Base-by-base conservation (phyloP, 1,140 invertebrate genomes). In the Microplitis demolitor region DNA sequence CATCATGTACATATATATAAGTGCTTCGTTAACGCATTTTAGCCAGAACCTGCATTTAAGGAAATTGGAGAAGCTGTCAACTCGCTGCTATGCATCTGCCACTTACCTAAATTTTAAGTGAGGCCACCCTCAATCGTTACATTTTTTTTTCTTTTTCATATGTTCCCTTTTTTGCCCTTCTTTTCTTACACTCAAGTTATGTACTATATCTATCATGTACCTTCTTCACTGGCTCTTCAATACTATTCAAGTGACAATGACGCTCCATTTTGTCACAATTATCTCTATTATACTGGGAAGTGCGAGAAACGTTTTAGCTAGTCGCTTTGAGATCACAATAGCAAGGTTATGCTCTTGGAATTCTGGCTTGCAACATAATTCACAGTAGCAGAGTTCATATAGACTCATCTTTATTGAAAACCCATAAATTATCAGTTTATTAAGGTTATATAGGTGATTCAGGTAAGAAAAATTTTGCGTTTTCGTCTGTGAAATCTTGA, bases 211-310 rank as follows among this genome's bases (percentile, higher is more conserved):
- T 45, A 45, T 45, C 39, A 45, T 11, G 39, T 45, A 45, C 39
- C 39, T 45, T 45, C 39, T 45, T 45, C 39, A 45, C 39, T 45
- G 8, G 5, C 8, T 45, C 39, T 45, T 45, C 39, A 45, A 45
- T 45, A 45, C 39, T 45, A 5, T 45, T 45, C 6, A 45, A 45
- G 39, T 45, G 39, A 45, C 75, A 76, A 74, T 76, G 75, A 69
- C 72, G 53, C 72, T 74, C 76, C 72, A 77, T 77, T 77, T 74
- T 74, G 73, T 73, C 34, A 77, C 76, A 77, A 77, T 77, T 77
- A 77, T 74, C 72, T 72, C 72, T 53, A 74, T 74, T 74, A 74
- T 74, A 60, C 35, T 51, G 33, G 9, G 13, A 53, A 24, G 53
- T 37, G 63, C 16, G 67, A 76, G 68, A 73, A 76, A 61, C 74